phyloP scores from a whole-genome alignment of 2,888 invertebrate species.

The Parthenolecanium corni region DNA sequence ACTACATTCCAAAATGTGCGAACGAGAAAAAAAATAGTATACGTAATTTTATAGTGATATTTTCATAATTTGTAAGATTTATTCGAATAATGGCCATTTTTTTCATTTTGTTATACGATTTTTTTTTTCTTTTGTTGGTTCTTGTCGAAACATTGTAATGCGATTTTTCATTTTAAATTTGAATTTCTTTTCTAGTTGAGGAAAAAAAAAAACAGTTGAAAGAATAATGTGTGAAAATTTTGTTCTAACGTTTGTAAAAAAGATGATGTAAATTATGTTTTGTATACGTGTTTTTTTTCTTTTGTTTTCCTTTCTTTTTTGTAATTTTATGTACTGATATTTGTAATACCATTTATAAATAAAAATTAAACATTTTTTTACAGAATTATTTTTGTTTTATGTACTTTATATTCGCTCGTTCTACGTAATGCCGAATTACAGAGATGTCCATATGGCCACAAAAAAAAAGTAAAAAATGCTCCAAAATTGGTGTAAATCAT shows the following conservation, averaged over 20 bases:
- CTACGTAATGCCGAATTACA: too few relatives aligned
- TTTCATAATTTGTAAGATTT: not conserved
- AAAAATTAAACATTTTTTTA: slow-evolving; percentile 10
- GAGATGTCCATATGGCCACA: too few relatives aligned
- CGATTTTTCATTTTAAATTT: not conserved
- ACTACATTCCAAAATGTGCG: slow-evolving; percentile 19
- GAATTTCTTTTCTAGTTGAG: too few relatives aligned
- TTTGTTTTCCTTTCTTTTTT: slow-evolving; percentile 5
- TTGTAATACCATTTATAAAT: slow-evolving; percentile 20
- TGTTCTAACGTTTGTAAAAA: not conserved
- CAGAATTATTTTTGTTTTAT: too few relatives aligned
- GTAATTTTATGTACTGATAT: slow-evolving; percentile 20
- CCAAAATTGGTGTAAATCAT: too few relatives aligned
- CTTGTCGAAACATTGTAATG: not conserved
- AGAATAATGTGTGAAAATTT: too few relatives aligned
- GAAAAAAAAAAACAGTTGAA: too few relatives aligned
- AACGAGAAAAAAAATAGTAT: slow-evolving; percentile 16
- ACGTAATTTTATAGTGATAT: slow-evolving; percentile 25
- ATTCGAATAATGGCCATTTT: not conserved
- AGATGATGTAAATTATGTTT: slow-evolving; percentile 2
- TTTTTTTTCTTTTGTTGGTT: not conserved
- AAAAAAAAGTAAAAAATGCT: too few relatives aligned
- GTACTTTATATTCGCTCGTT: too few relatives aligned
- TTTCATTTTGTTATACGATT: not conserved
- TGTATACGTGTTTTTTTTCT: slow-evolving; percentile 20